phyloP scores from a whole-genome alignment of 1,140 invertebrate genomes.

The Hycleus cichorii region DNA sequence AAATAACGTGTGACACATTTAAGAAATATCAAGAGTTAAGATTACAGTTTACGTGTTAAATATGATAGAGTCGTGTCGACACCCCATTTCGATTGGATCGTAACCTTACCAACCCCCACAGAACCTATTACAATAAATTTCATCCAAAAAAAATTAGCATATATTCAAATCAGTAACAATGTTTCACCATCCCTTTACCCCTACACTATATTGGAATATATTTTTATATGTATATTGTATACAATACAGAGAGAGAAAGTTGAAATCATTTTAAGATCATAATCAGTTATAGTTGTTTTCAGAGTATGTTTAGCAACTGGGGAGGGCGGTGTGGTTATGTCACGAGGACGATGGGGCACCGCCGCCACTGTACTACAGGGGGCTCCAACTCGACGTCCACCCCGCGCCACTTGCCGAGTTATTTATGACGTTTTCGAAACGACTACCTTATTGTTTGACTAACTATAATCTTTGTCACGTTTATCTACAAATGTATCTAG shows the following conservation, averaged over 20 bases:
- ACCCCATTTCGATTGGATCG: slow-evolving; percentile 28
- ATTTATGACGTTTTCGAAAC: slow-evolving; percentile 37
- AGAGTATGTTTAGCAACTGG: slow-evolving; percentile 25
- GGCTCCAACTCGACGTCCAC: slow-evolving; percentile 17
- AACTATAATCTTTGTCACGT: slow-evolving; percentile 39
- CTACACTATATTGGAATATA: too few species aligned
- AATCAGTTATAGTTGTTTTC: slow-evolving; percentile 31
- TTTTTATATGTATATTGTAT: not conserved
- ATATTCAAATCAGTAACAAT: slow-evolving; percentile 25
- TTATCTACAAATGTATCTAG: slow-evolving; percentile 40
- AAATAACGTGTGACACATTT: too few species aligned
- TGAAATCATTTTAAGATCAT: slow-evolving; percentile 17
- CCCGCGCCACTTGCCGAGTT: slow-evolving; percentile 30
- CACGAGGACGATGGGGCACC: slow-evolving; percentile 26
- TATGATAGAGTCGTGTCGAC: slow-evolving; percentile 31
- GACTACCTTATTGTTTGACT: slow-evolving; percentile 41
- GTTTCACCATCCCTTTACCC: too few species aligned
- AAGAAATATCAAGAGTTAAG: not conserved
- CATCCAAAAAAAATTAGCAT: slow-evolving; percentile 28
- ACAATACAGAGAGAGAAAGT: slow-evolving; percentile 26
- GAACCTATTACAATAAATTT: slow-evolving; percentile 28
- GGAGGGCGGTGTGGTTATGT: slow-evolving; percentile 12
- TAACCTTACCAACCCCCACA: slow-evolving; percentile 24
- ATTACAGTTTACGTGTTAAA: slow-evolving; percentile 30
- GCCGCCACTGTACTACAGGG: slow-evolving; percentile 18